Evolutionary conservation across 1,140 invertebrate genomes (phyloP).

Genomic region (Drosophila murphyi): DNA sequence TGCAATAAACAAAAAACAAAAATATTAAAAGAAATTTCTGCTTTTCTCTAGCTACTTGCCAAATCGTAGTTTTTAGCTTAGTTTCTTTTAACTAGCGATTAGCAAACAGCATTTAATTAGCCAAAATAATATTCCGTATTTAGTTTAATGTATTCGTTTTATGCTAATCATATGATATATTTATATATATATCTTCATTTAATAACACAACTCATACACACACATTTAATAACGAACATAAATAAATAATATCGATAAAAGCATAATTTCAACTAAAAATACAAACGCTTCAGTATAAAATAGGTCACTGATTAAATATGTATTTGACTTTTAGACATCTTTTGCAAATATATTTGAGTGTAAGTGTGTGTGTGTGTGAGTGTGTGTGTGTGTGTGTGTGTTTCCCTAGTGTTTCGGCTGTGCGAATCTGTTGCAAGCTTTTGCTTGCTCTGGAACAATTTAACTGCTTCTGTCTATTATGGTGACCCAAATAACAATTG

Average conservation of each 20-base stretch:
- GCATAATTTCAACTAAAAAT: slow-evolving; percentile 20
- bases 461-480: slow-evolving; percentile 27
- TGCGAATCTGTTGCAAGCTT: not conserved
- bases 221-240: not conserved
- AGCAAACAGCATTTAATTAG: slow-evolving; percentile 25
- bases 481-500: slow-evolving; percentile 47
- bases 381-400: slow-evolving; percentile 7
- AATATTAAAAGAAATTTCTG: slow-evolving; percentile 2
- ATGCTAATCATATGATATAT: slow-evolving; percentile 55
- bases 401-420: not conserved
- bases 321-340: slow-evolving; percentile 21
- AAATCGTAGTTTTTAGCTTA: slow-evolving; percentile 43
- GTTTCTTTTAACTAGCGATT: slow-evolving; percentile 18
- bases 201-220: slow-evolving; percentile 7
- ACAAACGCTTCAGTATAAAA: slow-evolving; percentile 30
- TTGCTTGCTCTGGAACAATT: not conserved
- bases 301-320: slow-evolving; percentile 41
- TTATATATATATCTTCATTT: slow-evolving; percentile 30
- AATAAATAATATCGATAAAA: slow-evolving; percentile 15
- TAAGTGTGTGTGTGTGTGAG: slow-evolving; percentile 6
- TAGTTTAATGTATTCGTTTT: slow-evolving; percentile 67
- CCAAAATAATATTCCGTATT: slow-evolving; percentile 16
- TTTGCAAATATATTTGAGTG: slow-evolving; percentile 5
- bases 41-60: slow-evolving; percentile 29
- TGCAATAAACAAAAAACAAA: not conserved